A percentile compares a stretch with the other conserved stretches of the same genome.
Conservation (phyloP, 2,113 vertebrate genomes). For the Baryphthengus martii region DNA sequence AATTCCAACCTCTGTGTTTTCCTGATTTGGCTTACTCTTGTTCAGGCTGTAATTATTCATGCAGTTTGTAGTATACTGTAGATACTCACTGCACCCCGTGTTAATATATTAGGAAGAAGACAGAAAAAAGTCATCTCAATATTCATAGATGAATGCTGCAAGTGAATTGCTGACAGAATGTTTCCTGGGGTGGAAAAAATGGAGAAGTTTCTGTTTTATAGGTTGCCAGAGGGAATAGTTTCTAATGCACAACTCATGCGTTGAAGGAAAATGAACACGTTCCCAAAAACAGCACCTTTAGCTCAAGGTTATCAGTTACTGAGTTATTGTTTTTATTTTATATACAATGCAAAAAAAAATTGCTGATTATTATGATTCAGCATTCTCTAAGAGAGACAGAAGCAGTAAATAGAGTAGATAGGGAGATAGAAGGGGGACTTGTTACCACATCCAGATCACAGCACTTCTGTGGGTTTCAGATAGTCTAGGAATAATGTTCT, state of each 20-base stretch:
- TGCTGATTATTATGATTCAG: constrained; percentile 21
- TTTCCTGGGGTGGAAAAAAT: constrained; percentile 57
- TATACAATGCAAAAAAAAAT: constrained; percentile 7
- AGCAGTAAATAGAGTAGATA: neutral
- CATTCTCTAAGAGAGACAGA: neutral
- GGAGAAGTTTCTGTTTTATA: constrained; percentile 45
- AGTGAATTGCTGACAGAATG: constrained; percentile 49
- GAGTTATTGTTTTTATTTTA: constrained; percentile 37
- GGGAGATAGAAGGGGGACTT: neutral
- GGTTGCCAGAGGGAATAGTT: constrained; percentile 45
- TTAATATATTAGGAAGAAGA: neutral
- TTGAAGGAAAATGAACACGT: constrained; percentile 27
- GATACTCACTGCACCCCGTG: neutral
- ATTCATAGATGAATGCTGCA: constrained; percentile 32
- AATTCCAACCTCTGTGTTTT: neutral
- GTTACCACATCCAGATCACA: neutral
- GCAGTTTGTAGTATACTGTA: neutral
- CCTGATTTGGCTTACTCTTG: neutral
- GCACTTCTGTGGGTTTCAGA: neutral
- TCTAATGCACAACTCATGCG: neutral
- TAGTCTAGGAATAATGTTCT: neutral
- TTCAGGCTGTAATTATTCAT: constrained; percentile 10
- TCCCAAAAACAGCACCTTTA: constrained; percentile 10
- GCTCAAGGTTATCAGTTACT: constrained; percentile 13
- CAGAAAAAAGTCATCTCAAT: neutral